Evolutionary conservation across 2,797 vertebrate genomes (phyloP).

Genomic region (Acanthornis magna): DNA sequence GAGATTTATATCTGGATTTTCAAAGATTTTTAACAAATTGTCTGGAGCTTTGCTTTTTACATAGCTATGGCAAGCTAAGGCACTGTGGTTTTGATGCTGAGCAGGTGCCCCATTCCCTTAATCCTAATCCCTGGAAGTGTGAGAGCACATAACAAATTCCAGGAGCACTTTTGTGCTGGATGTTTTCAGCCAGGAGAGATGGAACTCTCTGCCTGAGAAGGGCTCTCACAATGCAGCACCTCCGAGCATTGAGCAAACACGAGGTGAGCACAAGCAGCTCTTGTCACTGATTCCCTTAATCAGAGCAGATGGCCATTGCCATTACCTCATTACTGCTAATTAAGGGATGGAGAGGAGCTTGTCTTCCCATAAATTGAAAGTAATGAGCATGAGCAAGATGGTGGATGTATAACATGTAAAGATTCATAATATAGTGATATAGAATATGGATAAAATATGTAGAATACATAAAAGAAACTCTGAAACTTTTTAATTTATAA

Average conservation of each 20-base stretch:
- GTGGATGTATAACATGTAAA: background rate
- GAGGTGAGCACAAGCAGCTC: background rate
- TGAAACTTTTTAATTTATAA: background rate
- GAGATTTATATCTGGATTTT: background rate
- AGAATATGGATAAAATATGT: background rate
- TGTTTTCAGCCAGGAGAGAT: background rate
- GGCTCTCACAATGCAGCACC: background rate
- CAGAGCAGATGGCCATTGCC: constrained; percentile 18
- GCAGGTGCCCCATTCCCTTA: background rate
- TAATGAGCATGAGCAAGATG: background rate
- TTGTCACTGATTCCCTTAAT: background rate
- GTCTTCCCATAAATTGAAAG: background rate
- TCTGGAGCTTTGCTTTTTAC: background rate
- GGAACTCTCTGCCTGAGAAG: background rate
- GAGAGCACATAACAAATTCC: accelerated
- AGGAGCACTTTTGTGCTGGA: background rate
- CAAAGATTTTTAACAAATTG: background rate
- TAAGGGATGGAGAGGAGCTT: background rate
- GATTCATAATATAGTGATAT: background rate
- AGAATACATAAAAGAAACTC: background rate
- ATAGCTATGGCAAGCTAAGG: background rate
- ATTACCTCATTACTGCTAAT: constrained; percentile 35
- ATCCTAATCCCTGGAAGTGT: background rate
- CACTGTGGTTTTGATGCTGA: background rate
- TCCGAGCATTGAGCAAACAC: background rate